Conservation (phyloP, 2,888 invertebrate species). For the Acanthosoma haemorrhoidale region DNA sequence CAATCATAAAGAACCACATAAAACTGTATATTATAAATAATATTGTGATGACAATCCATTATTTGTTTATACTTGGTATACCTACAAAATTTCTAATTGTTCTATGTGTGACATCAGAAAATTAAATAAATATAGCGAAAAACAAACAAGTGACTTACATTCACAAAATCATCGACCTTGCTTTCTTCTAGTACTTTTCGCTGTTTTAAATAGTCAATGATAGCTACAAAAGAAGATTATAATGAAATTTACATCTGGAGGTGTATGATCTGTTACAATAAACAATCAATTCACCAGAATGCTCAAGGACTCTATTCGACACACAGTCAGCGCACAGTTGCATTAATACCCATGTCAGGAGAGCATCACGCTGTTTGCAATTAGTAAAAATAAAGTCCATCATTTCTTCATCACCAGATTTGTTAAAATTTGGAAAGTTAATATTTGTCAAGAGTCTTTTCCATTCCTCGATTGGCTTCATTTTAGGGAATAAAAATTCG, state of each 20-base stretch:
- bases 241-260: background rate
- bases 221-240: background rate
- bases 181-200: background rate
- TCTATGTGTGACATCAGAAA: too few species aligned
- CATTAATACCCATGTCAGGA: background rate
- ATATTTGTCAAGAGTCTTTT: background rate
- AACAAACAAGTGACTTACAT: too few species aligned
- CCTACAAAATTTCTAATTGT: too few species aligned
- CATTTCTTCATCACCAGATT: background rate
- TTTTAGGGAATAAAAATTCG: background rate
- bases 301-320: background rate
- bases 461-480: slow-evolving; percentile 6
- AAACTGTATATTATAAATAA: too few species aligned
- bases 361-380: background rate
- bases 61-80: too few species aligned
- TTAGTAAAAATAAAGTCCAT: slow-evolving; percentile 8
- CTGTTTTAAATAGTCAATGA: background rate
- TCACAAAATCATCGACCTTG: background rate
- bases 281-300: background rate
- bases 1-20: too few species aligned
- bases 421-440: slow-evolving; percentile 4
- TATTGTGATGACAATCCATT: too few species aligned
- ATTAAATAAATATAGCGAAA: too few species aligned
- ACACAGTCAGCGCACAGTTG: background rate
- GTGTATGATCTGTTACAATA: background rate